Percentiles rank a stretch among this genome's conserved stretches.
phyloP scores from a whole-genome alignment of 2,888 invertebrate genomes.

The Imbricaverruca yamaguchii region DNA sequence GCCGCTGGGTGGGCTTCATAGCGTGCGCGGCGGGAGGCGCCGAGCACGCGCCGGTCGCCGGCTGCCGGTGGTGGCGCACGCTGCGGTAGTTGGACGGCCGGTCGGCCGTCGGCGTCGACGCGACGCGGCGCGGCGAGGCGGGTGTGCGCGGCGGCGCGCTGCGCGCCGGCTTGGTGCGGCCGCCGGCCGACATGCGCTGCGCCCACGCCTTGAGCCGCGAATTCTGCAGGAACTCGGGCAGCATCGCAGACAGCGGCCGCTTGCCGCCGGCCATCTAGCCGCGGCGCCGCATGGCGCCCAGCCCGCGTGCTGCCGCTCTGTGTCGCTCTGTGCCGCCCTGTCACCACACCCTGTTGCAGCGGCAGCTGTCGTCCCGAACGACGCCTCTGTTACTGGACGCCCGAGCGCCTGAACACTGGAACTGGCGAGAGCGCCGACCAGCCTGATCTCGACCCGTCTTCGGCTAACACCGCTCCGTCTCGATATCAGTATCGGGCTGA shows the following conservation, averaged over 20 bases:
- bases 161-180: slow-evolving; percentile 11
- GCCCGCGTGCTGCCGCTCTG: too few relatives aligned
- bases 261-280: background rate
- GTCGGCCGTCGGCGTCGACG: slow-evolving; percentile 13
- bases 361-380: background rate
- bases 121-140: slow-evolving; percentile 4
- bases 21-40: background rate
- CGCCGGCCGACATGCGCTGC: slow-evolving; percentile 13
- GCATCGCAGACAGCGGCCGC: background rate
- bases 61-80: slow-evolving; percentile 9
- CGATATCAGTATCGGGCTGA: background rate
- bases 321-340: background rate
- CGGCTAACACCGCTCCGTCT: background rate
- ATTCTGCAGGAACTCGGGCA: slow-evolving; percentile 11
- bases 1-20: slow-evolving; percentile 12
- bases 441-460: background rate
- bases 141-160: slow-evolving; percentile 11
- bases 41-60: background rate
- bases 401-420: background rate
- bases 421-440: background rate
- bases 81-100: slow-evolving; percentile 15
- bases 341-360: background rate
- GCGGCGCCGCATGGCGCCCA: background rate
- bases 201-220: slow-evolving; percentile 15
- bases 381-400: background rate